Evolutionary conservation across 2,888 invertebrate genomes (phyloP), one percentile per base, ranked within the genome.

Genomic region (Caradrina clavipalpis): DNA sequence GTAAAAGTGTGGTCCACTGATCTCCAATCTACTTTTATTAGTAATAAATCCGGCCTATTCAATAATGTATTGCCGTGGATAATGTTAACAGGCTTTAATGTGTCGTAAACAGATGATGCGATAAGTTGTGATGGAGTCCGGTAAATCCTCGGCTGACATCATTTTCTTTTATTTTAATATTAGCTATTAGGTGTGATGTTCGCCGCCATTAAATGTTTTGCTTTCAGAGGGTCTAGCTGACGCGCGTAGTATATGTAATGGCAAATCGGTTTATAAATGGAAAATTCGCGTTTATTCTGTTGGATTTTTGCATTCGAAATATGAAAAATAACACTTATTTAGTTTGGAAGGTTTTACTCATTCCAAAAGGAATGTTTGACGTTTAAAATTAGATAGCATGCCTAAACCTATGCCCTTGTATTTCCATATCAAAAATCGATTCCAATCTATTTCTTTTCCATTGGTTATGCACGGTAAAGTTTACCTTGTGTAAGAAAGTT

Each of bases 21-120:
- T 95, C 95, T 93, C 93, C 93, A 95, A 95, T 95, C 95, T 91
- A 88, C 83, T 89, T 95, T 95, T 95, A 95, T 92, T 78, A 92
- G 84, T 90, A 83, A 92, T 95, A 94, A 94, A 91, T 91, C 87
- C 72, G 73, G 62, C 77, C 89, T 88, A 93, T 94, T 94, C 94
- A 94, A 94, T 94, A 91, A 94, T 90, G 89, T 90, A 89, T 86
- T 83, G 88, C 80, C 86, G 88, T 93, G 92, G 91, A 94, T 92
- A 92, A 90, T 90, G 91, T 91, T 93, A 94, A 95, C 90, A 89
- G 91, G 90, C 90, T 86, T 86, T 91, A 90, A 92, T 89, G 85
- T 83, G 84, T 80, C 81, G 68, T 83, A 83, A 81, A 81, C 53
- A 61, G 49, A 22, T 8, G 55, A 22, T 8, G 55, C 31, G 66